Conservation (phyloP, 1,140 invertebrate genomes). For the Magallana angulata region DNA sequence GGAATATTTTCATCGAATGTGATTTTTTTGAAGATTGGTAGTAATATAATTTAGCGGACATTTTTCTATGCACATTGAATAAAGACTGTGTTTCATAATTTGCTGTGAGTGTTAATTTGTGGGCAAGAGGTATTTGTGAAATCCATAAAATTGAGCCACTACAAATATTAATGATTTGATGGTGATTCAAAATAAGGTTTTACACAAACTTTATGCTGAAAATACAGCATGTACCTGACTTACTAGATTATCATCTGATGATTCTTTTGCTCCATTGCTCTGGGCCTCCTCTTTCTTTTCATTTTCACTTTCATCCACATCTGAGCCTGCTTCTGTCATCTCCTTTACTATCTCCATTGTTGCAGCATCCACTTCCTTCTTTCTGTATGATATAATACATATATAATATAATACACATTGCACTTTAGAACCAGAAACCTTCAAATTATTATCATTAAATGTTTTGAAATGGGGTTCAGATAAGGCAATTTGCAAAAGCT, state of each 20-base stretch:
- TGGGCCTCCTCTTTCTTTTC: conserved; percentile 50
- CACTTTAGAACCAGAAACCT: background rate
- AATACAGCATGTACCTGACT: background rate
- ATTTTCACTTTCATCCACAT: conserved; percentile 48
- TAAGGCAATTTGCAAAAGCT: no score
- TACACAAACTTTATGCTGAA: no score
- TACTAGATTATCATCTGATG: conserved; percentile 37
- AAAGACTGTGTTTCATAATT: no score
- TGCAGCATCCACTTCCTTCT: conserved; percentile 59
- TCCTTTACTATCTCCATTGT: conserved; percentile 56
- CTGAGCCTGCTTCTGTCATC: conserved; percentile 45
- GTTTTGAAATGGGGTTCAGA: background rate
- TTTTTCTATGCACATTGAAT: no score
- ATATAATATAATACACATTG: background rate
- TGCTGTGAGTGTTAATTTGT: no score
- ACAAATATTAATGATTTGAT: no score
- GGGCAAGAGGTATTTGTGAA: no score
- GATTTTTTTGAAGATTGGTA: no score
- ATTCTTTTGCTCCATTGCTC: conserved; percentile 47
- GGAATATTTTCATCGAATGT: no score
- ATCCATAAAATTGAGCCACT: no score
- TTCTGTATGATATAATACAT: conserved; percentile 37
- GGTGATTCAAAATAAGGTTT: no score
- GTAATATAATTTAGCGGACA: no score
- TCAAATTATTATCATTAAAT: background rate